Percentiles rank a stretch among this genome's conserved stretches.
These are phyloP conservation scores for Papilio dardanus DNA, from an alignment of 1,140 invertebrate species.

Conservation along the genomic window DNA sequence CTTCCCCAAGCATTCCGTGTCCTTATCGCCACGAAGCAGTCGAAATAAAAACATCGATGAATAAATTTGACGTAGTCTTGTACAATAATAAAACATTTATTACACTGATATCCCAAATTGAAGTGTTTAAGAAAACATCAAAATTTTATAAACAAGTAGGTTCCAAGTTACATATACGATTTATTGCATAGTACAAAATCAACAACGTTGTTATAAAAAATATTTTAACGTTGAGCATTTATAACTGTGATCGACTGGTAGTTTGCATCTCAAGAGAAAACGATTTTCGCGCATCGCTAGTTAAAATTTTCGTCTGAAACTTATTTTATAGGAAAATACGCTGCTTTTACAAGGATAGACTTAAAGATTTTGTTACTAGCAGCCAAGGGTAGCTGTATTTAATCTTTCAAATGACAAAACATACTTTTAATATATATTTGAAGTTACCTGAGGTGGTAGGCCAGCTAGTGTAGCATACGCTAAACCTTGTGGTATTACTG, in stretches of 20 bases:
- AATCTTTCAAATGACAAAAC: neutral
- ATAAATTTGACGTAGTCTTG: constrained; percentile 29
- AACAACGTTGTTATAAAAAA: neutral
- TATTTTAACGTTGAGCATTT: neutral
- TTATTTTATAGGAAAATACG: neutral
- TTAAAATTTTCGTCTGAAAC: neutral
- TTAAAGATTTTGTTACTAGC: too few relatives aligned
- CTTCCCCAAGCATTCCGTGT: constrained; percentile 35
- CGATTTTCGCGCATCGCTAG: neutral
- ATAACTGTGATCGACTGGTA: neutral
- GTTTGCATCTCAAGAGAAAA: neutral
- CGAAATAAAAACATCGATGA: constrained; percentile 35
- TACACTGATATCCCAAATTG: constrained; percentile 5
- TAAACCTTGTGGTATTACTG: constrained; percentile 94
- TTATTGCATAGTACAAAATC: neutral
- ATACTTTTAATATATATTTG: neutral
- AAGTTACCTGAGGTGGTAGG: constrained; percentile 88
- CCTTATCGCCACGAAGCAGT: constrained; percentile 29
- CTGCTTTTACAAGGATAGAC: too few relatives aligned
- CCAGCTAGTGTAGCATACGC: constrained; percentile 94
- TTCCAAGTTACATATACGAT: neutral
- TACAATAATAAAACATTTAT: constrained; percentile 31
- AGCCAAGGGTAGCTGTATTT: neutral
- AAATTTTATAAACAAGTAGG: neutral
- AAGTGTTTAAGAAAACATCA: constrained; percentile 1